A percentile compares a stretch with the other conserved stretches of the same genome.
These are phyloP conservation scores for Caenorhabditis tropicalis DNA, from an alignment of 1,140 invertebrate species.

Conservation along the genomic window DNA sequence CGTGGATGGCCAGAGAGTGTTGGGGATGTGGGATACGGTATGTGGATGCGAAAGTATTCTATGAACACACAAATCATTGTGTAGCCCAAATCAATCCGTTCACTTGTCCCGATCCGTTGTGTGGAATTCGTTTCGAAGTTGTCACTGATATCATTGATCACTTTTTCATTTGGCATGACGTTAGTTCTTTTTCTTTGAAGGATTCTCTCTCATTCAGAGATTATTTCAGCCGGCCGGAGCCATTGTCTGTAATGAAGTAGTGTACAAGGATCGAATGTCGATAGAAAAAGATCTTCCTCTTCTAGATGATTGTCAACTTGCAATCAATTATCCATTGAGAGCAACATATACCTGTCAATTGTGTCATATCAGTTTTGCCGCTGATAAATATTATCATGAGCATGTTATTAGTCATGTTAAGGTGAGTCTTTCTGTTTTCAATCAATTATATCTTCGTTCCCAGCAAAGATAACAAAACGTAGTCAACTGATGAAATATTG, in stretches of 20 bases:
- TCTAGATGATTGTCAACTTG: neutral
- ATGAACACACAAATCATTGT: neutral
- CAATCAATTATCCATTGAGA: neutral
- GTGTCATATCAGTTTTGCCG: neutral
- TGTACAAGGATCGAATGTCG: neutral
- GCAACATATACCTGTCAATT: neutral
- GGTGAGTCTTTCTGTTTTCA: neutral
- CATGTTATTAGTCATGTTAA: neutral
- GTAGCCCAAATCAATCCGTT: neutral
- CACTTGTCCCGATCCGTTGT: conserved; percentile 7
- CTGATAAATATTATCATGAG: neutral
- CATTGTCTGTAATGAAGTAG: neutral
- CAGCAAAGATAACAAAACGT: neutral
- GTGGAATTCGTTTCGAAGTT: neutral
- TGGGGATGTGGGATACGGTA: conserved; percentile 7
- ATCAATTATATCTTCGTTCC: neutral
- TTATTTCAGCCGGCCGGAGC: neutral
- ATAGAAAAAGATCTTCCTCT: neutral
- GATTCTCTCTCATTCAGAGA: neutral
- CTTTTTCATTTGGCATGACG: conserved; percentile 12
- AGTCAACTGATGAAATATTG: no score
- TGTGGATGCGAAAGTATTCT: neutral
- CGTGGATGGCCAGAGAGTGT: conserved; percentile 28
- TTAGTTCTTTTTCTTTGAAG: neutral
- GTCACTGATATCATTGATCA: neutral